Base-by-base conservation (phyloP, 1,140 invertebrate species). In the Ostrea denselamellosa region DNA sequence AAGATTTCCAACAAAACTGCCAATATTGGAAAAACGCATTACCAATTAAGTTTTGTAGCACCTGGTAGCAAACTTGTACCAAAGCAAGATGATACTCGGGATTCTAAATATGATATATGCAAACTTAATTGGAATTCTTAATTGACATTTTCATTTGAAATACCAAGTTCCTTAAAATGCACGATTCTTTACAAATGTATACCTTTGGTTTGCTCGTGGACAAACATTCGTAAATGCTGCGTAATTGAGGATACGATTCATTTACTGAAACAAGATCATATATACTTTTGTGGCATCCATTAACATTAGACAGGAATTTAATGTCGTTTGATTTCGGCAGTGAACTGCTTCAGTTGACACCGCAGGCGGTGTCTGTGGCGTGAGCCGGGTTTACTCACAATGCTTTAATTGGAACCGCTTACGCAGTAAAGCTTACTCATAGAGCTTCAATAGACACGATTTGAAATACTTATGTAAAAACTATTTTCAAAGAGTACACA, bases 261-360 rank as follows among this genome's bases (percentile, higher is more conserved):
- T 62, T 62, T 62, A 19, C 58, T 62, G 14, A 77, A 77, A 28
- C 22, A 77, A 28, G 12, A 22, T 2, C 68, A 77, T 77, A 28
- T 22, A 77, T 25, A 77, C 68, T 62, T 62, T 77, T 77, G 25
- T 25, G 28, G 68, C 68, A 77, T 77, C 68, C 68, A 25, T 77
- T 77, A 77, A 77, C 68, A 77, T 77, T 77, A 77, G 12, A 25
- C 28, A 28, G 68, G 14, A 28, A 34, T 77, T 77, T 77, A 28
- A 14, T 17, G 25, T 77, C 68, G 25, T 77, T 77, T 77, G 68
- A 77, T 77, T 77, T 22, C 25, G 68, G 68, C 68, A 34, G 28
- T 77, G 68, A 25, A 77, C 12, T 25, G 28, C 68, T 12, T 28
- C 14, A 28, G 25, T 10, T 77, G 17, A 25, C 25, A 8, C 65